Percentiles rank a stretch among this genome's conserved stretches.
These are phyloP conservation scores for Rostratula benghalensis DNA, from an alignment of 2,113 vertebrate species.

Conservation along the genomic window DNA sequence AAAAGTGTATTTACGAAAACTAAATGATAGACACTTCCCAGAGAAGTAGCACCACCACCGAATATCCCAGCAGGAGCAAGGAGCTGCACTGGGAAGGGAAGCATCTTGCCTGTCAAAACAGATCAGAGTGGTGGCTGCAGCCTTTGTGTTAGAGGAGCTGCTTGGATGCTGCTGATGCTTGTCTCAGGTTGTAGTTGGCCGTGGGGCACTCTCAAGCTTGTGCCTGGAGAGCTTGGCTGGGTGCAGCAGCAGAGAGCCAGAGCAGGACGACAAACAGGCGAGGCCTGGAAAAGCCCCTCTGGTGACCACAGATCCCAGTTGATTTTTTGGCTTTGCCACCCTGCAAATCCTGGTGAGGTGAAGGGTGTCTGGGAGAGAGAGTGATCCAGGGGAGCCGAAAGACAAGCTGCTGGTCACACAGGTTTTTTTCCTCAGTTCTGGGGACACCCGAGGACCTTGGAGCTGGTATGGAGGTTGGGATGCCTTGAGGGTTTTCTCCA, in stretches of 20 bases:
- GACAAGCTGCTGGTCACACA: not conserved
- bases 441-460: not conserved
- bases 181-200: not conserved
- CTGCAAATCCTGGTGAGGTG: not conserved
- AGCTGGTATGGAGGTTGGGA: not conserved
- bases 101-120: not conserved
- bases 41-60: not conserved
- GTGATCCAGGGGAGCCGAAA: not conserved
- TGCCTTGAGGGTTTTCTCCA: not conserved
- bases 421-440: not conserved
- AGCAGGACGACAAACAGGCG: not conserved
- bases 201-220: not conserved
- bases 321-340: not conserved
- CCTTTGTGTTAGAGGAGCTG: accelerated
- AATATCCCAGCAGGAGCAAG: not conserved
- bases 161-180: accelerated
- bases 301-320: not conserved
- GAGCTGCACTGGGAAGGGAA: not conserved
- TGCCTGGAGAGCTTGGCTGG: not conserved
- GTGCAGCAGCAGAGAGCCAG: not conserved
- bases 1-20: not conserved
- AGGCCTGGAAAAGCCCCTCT: not conserved
- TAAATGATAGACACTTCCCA: not conserved
- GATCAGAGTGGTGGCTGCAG: accelerated
- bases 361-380: not conserved